Conservation (phyloP, 2,797 vertebrate genomes). For the Hydrocynus forskahlii region DNA sequence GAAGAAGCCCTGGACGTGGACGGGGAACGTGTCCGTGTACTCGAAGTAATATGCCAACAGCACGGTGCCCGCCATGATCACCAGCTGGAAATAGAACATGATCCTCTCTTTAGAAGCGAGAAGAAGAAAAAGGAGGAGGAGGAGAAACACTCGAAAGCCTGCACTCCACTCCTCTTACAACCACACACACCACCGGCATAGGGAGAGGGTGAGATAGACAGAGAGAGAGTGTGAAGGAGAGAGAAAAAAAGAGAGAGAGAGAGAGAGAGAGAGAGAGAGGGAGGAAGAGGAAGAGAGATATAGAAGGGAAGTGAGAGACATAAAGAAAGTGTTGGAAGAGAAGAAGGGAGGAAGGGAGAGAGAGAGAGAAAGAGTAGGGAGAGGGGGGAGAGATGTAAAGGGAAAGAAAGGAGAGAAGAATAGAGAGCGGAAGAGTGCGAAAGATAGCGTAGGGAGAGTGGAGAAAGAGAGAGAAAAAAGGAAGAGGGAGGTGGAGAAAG, state of each 20-base stretch:
- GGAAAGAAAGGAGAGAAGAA: slow-evolving; percentile 13
- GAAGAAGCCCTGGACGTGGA: slow-evolving; percentile 85
- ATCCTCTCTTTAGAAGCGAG: slow-evolving; percentile 49
- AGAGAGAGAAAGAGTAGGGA: not conserved
- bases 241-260: not conserved
- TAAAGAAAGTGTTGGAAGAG: slow-evolving; percentile 12
- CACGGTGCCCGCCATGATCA: slow-evolving; percentile 81
- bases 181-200: slow-evolving; percentile 38
- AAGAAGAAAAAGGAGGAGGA: slow-evolving; percentile 37
- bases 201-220: slow-evolving; percentile 32
- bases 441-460: not conserved
- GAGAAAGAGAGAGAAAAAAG: not conserved
- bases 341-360: slow-evolving; percentile 25
- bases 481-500: not conserved
- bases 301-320: slow-evolving; percentile 19
- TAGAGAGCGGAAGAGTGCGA: not conserved
- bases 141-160: slow-evolving; percentile 46
- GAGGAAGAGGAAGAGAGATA: not conserved
- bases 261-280: not conserved
- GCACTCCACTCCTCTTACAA: slow-evolving; percentile 25
- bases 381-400: slow-evolving; percentile 30
- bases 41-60: slow-evolving; percentile 85
- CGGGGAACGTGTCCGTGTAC: slow-evolving; percentile 84
- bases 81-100: slow-evolving; percentile 77
- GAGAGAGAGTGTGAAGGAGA: slow-evolving; percentile 16